phyloP scores from a whole-genome alignment of 2,797 vertebrate genomes.

The Epinephelus coioides region DNA sequence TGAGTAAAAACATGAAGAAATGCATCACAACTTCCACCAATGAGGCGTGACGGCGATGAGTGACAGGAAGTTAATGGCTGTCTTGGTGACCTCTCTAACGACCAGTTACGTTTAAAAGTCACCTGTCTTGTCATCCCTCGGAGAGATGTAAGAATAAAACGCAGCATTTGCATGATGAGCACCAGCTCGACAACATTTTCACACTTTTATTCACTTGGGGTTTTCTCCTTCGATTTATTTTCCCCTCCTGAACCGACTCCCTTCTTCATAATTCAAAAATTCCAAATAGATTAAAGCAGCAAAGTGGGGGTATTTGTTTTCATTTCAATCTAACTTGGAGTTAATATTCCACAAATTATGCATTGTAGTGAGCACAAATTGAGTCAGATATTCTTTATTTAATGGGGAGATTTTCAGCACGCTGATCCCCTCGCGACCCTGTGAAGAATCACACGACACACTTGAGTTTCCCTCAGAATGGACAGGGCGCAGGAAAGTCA shows the following conservation, averaged over 20 bases:
- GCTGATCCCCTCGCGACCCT: constrained; percentile 48
- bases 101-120: constrained; percentile 78
- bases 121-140: constrained; percentile 57
- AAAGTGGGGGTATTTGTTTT: constrained; percentile 59
- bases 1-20: constrained; percentile 76
- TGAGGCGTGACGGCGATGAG: constrained; percentile 77
- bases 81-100: constrained; percentile 63
- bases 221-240: constrained; percentile 27
- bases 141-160: constrained; percentile 25
- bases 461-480: constrained; percentile 65
- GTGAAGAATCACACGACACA: constrained; percentile 45
- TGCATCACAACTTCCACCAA: constrained; percentile 69
- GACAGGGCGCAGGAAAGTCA: constrained; percentile 69
- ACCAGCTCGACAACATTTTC: constrained; percentile 30
- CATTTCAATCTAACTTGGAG: constrained; percentile 64
- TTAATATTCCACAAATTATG: constrained; percentile 51
- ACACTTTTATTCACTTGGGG: neutral
- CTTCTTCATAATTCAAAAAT: constrained; percentile 42
- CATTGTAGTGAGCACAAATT: constrained; percentile 52
- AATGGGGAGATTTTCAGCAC: constrained; percentile 48
- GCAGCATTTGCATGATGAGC: constrained; percentile 59
- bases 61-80: constrained; percentile 75
- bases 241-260: neutral
- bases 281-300: constrained; percentile 45
- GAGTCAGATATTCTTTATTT: constrained; percentile 57